Percentiles rank a stretch among this genome's conserved stretches.
Evolutionary conservation across 1,140 invertebrate species (phyloP).

Genomic region (Heliconius eleuchia): DNA sequence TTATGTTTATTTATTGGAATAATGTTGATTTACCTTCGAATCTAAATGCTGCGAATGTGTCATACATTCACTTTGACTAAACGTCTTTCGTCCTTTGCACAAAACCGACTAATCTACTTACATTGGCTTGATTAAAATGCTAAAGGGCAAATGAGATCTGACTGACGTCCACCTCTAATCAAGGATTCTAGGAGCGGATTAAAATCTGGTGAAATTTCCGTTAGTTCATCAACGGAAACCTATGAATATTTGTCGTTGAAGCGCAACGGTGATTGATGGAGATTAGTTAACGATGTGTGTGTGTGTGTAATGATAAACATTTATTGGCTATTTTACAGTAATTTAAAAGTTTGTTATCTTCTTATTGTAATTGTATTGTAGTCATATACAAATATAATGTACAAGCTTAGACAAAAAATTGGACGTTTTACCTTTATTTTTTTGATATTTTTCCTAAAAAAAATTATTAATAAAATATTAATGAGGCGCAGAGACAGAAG

Average conservation of each 20-base stretch:
- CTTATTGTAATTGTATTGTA: no score
- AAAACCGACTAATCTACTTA: neutral
- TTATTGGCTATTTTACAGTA: neutral
- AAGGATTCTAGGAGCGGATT: slow-evolving; percentile 9
- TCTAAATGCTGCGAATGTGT: neutral
- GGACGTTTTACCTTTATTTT: no score
- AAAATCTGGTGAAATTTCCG: slow-evolving; percentile 2
- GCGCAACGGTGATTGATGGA: neutral
- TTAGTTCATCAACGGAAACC: slow-evolving; percentile 6
- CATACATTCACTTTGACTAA: neutral
- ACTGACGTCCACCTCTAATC: slow-evolving; percentile 17
- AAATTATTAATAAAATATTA: no score
- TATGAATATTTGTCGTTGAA: slow-evolving; percentile 12
- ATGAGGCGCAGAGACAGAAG: no score
- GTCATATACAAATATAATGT: no score
- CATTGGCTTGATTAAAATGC: slow-evolving; percentile 22
- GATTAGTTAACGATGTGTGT: neutral
- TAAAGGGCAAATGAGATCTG: slow-evolving; percentile 20
- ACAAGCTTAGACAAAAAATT: no score
- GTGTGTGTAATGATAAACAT: neutral
- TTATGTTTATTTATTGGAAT: no score
- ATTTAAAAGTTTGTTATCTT: no score
- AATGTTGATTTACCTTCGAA: no score
- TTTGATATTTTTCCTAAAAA: no score
- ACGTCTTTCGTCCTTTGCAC: slow-evolving; percentile 1